Base-by-base conservation (phyloP, 2,888 invertebrate species). In the Plagodis dolabraria region DNA sequence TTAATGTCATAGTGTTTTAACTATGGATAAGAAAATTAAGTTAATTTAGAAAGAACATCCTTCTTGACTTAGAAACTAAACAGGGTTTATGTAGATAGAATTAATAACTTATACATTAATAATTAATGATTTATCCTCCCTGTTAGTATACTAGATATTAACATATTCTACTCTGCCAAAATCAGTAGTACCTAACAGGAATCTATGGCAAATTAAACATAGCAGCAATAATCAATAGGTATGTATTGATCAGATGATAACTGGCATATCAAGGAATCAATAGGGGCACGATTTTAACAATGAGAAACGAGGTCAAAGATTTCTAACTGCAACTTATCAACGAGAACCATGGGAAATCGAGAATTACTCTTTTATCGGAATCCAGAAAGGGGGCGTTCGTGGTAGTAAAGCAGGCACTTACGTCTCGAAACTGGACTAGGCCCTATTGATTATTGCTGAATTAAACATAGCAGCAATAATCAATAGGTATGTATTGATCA, bases 341-440 rank as follows among this genome's bases (percentile, higher is more conserved):
- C 11, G 35, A 46, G 22, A 38, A n/a, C 35, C 46, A 12, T 49
- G 33, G 47, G 46, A 55, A 48, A 53, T 22, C 22, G 22, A 22
- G 22, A 22, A 22, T 22, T 22, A 35, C 6, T 12, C 35, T 34
- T n/a, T 9, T 11, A 12, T 22, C 9, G 43, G 12, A 38, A 38
- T 8, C 34, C 47, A 8, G 40, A 58, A 64, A 64, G 65, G 70
- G 68, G 70, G 74, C 72, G 72, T n/a, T 69, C 63, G 63, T 70
- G 64, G 60, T 61, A 53, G 59, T 36, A 51, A 62, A 63, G 63
- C 22, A 22, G 22, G 22, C 82, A 95, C 96, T 95, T 89, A 97
- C 96, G 89, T 99, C 99, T 86, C 98, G 95, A 90, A 99, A 99
- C 93, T 99, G 99, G 48, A 99, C 98, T 65, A 99, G 94, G 55